These are phyloP conservation scores for Trichogramma evanescens DNA, from an alignment of 2,888 invertebrate genomes.

Conservation along the genomic window DNA sequence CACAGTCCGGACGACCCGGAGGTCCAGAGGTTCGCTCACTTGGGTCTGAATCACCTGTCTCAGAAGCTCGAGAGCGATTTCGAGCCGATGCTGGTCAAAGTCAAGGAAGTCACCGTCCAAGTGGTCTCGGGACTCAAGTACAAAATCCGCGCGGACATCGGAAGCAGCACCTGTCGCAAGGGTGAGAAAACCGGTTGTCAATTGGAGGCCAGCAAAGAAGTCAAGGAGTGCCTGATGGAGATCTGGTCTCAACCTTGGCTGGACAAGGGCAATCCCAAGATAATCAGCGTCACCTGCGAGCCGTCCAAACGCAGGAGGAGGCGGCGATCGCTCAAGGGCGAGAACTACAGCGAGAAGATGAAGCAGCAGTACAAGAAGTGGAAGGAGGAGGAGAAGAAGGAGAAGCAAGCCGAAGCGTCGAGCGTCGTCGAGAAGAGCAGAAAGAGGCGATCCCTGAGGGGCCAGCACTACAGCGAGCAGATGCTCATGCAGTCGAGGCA, in stretches of 20 bases:
- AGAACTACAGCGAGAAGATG: constrained; percentile 35
- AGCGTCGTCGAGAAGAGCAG: constrained; percentile 3
- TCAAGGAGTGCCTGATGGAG: constrained; percentile 47
- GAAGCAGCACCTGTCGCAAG: constrained; percentile 52
- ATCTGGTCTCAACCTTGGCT: constrained; percentile 60
- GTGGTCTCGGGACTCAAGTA: constrained; percentile 54
- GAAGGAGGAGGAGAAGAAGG: background rate
- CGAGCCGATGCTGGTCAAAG: constrained; percentile 34
- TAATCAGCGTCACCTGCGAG: constrained; percentile 25
- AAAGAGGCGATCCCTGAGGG: constrained; percentile 30
- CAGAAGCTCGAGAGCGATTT: constrained; percentile 24
- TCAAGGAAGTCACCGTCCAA: constrained; percentile 50
- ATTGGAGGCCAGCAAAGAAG: constrained; percentile 32
- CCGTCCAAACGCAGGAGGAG: constrained; percentile 11
- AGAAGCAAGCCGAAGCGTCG: background rate
- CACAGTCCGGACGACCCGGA: constrained; percentile 25
- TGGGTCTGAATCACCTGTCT: constrained; percentile 30
- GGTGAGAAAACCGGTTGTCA: constrained; percentile 33
- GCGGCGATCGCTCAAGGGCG: constrained; percentile 30
- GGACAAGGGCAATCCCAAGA: constrained; percentile 41
- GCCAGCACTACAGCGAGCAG: constrained; percentile 32
- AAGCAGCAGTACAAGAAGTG: constrained; percentile 25
- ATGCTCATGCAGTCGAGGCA: constrained; percentile 30
- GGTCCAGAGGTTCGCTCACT: constrained; percentile 24
- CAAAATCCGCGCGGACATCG: constrained; percentile 55